Conservation (phyloP, 2,113 vertebrate genomes). For the Porphyrio hochstetteri region DNA sequence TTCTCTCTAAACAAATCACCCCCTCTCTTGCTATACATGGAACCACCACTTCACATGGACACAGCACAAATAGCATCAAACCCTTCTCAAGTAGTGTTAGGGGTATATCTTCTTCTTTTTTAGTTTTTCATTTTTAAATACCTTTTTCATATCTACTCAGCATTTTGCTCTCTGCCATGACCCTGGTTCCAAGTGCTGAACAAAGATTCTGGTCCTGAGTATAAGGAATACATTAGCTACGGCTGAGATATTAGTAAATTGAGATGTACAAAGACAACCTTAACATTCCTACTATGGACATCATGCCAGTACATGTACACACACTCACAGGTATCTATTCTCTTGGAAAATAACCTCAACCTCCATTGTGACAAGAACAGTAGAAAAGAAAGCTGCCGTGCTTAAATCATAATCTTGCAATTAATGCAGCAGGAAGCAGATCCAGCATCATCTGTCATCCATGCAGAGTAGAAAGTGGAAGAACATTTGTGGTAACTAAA, state of each 20-base stretch:
- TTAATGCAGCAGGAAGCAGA: conserved; percentile 15
- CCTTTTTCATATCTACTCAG: neutral
- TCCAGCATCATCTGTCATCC: neutral
- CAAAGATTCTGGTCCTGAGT: neutral
- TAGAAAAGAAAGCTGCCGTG: neutral
- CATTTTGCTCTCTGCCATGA: neutral
- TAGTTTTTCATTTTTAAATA: neutral
- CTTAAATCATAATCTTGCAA: neutral
- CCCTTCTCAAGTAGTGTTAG: neutral
- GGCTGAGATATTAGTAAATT: neutral
- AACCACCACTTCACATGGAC: neutral
- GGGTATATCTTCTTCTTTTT: rapidly evolving
- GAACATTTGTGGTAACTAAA: neutral
- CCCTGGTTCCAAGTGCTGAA: neutral
- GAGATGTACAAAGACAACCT: neutral
- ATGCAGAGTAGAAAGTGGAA: neutral
- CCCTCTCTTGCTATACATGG: rapidly evolving
- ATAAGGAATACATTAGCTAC: neutral
- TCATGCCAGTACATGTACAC: neutral
- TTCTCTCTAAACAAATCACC: neutral
- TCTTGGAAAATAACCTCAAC: neutral
- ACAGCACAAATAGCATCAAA: neutral
- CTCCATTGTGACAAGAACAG: neutral
- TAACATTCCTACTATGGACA: neutral
- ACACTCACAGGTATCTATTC: neutral